Percentiles rank a stretch among this genome's conserved stretches.
phyloP scores from a whole-genome alignment of 2,797 vertebrate species.

The Pampus argenteus region DNA sequence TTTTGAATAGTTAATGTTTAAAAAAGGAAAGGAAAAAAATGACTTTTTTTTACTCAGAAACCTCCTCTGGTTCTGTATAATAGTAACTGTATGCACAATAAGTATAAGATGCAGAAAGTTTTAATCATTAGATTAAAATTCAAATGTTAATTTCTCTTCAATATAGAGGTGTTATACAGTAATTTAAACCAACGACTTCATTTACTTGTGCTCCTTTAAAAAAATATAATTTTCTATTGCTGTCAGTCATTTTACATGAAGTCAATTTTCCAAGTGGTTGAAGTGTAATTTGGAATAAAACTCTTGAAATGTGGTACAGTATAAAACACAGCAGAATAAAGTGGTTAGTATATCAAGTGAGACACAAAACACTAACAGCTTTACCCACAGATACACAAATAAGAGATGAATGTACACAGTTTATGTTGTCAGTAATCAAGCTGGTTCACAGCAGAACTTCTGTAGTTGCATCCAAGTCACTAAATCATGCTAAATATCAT shows the following conservation, averaged over 20 bases:
- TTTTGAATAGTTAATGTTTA: constrained; percentile 9
- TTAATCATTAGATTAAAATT: not conserved
- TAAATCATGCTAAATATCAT: constrained; percentile 22
- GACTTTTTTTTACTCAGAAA: not conserved
- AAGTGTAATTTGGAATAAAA: constrained; percentile 4
- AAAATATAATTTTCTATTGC: not conserved
- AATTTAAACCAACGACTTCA: not conserved
- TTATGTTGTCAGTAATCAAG: constrained; percentile 16
- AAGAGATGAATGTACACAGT: constrained; percentile 12
- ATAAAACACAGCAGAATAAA: not conserved
- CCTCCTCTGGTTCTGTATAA: not conserved
- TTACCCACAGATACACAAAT: not conserved
- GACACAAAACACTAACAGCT: not conserved
- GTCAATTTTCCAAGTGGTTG: not conserved
- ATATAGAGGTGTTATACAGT: not conserved
- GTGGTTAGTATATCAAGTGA: not conserved
- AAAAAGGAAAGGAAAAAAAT: constrained; percentile 3
- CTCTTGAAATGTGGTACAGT: not conserved
- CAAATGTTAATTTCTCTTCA: not conserved
- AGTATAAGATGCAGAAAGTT: not conserved
- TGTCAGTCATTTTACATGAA: not conserved
- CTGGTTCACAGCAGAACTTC: constrained; percentile 4
- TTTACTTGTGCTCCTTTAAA: not conserved
- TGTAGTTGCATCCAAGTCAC: constrained; percentile 30
- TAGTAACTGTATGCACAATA: not conserved